A percentile compares a stretch with the other conserved stretches of the same genome.
These are phyloP conservation scores for Genyomyrus donnyi DNA, from an alignment of 2,113 vertebrate genomes.

Conservation along the genomic window DNA sequence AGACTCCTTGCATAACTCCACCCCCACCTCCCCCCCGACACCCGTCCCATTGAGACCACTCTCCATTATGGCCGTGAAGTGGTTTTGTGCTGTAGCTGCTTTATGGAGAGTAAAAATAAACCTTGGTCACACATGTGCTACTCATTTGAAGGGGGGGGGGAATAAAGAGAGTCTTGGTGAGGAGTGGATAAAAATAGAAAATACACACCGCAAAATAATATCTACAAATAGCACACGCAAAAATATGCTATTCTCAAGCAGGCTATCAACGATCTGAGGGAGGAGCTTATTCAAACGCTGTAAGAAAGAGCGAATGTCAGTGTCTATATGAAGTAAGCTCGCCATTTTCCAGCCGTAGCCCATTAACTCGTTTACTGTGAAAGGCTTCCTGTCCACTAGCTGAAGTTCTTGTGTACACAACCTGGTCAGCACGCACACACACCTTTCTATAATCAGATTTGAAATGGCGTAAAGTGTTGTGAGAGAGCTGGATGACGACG, in stretches of 20 bases:
- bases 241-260: conserved; percentile 36
- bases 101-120: conserved; percentile 60
- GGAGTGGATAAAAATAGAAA: conserved; percentile 54
- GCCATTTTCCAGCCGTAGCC: neutral
- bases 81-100: conserved; percentile 58
- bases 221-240: conserved; percentile 37
- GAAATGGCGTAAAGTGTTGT: neutral
- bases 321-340: neutral
- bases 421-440: neutral
- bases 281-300: conserved; percentile 51
- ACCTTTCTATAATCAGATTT: neutral
- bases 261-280: conserved; percentile 39
- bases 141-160: conserved; percentile 36
- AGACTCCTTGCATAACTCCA: conserved; percentile 54
- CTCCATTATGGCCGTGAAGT: conserved; percentile 54
- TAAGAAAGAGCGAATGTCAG: conserved; percentile 22
- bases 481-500: neutral
- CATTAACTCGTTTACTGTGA: neutral
- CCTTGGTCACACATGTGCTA: conserved; percentile 49
- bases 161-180: conserved; percentile 43
- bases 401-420: neutral
- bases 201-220: conserved; percentile 54
- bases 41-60: conserved; percentile 53
- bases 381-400: neutral
- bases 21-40: conserved; percentile 46